A percentile compares a stretch with the other conserved stretches of the same genome.
phyloP scores from a whole-genome alignment of 2,888 invertebrate species.

The Keiferia lycopersicella region DNA sequence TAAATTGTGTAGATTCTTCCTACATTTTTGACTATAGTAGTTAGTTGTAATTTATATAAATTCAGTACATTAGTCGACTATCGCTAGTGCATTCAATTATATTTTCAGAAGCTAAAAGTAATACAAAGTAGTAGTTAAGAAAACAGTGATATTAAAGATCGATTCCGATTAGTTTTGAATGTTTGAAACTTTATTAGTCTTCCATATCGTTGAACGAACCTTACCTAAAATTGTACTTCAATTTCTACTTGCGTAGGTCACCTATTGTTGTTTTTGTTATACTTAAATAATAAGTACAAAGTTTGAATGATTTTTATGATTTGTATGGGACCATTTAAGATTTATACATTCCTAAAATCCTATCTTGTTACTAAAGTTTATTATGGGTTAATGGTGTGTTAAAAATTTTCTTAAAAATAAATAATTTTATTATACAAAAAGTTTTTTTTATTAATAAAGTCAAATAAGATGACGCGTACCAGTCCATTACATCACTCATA shows the following conservation, averaged over 20 bases:
- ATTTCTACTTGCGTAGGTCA: neutral
- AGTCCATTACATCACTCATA: no score
- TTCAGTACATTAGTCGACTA: neutral
- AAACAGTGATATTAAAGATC: neutral
- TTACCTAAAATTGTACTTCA: neutral
- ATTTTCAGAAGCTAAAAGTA: neutral
- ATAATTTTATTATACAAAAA: neutral
- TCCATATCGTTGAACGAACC: neutral
- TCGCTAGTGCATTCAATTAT: neutral
- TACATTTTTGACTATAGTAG: neutral
- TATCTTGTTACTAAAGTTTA: conserved; percentile 18
- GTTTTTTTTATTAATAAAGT: neutral
- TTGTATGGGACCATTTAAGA: conserved; percentile 29
- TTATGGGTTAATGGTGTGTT: conserved; percentile 18
- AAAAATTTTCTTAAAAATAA: neutral
- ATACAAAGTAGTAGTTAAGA: neutral
- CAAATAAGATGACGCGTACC: no score
- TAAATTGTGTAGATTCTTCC: neutral
- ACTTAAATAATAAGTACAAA: conserved; percentile 10
- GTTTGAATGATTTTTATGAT: neutral
- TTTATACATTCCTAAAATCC: conserved; percentile 26
- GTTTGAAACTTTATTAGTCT: neutral
- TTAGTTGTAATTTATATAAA: neutral
- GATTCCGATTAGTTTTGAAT: neutral
- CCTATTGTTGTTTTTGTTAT: neutral